Percentiles rank a stretch among this genome's conserved stretches.
Evolutionary conservation across 2,888 invertebrate genomes (phyloP).

Genomic region (Mellilla xanthometata): DNA sequence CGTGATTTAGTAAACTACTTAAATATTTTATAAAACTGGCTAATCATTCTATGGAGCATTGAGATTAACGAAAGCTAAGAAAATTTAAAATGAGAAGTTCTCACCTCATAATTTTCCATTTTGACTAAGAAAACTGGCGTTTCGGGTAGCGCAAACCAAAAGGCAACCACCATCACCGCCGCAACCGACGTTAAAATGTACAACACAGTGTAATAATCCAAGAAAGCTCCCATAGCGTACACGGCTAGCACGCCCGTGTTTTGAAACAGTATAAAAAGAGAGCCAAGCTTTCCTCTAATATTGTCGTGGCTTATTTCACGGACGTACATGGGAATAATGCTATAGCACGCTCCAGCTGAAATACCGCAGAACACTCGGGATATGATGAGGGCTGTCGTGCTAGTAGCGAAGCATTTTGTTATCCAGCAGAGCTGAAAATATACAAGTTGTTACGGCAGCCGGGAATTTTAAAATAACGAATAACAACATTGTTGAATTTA

Average conservation of each 20-base stretch:
- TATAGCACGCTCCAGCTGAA: constrained; percentile 47
- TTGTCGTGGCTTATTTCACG: constrained; percentile 55
- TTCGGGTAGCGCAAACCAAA: constrained; percentile 53
- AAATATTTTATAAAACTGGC: no score
- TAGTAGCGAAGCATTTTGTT: constrained; percentile 37
- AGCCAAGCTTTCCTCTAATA: constrained; percentile 50
- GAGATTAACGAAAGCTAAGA: no score
- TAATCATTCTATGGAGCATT: no score
- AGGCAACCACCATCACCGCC: constrained; percentile 34
- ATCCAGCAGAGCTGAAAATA: constrained; percentile 36
- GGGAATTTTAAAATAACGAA: neutral
- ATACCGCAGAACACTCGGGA: constrained; percentile 48
- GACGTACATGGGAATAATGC: constrained; percentile 49
- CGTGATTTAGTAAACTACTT: no score
- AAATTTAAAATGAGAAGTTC: no score
- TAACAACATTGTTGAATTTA: constrained; percentile 2
- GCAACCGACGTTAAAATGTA: constrained; percentile 42
- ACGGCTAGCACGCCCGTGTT: constrained; percentile 47
- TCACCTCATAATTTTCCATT: constrained; percentile 49
- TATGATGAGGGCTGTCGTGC: constrained; percentile 37
- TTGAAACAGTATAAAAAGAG: constrained; percentile 41
- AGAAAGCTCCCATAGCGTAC: constrained; percentile 50
- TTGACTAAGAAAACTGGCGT: constrained; percentile 59
- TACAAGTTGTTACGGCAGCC: neutral
- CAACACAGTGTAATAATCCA: constrained; percentile 47